These are phyloP conservation scores for Mesorhabditis belari DNA, from an alignment of 2,888 invertebrate genomes.

Conservation along the genomic window DNA sequence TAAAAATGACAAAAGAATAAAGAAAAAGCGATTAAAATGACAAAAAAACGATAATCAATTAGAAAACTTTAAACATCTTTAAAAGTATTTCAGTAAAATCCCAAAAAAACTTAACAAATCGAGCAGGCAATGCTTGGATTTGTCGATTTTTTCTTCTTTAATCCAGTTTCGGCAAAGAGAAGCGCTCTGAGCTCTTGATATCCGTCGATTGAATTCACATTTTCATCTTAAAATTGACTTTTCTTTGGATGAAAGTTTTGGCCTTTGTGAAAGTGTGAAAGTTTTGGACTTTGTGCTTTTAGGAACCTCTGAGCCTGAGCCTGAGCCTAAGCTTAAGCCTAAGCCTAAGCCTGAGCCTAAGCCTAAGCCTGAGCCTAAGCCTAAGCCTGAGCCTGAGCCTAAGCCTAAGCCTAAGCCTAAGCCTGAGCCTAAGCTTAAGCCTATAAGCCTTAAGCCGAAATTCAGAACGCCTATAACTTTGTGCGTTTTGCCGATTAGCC, in stretches of 20 bases:
- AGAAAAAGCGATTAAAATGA: not conserved
- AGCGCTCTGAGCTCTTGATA: constrained; percentile 36
- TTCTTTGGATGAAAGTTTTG: not conserved
- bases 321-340: not conserved
- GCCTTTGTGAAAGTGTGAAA: not conserved
- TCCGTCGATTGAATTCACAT: constrained; percentile 44
- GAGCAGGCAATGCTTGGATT: constrained; percentile 23
- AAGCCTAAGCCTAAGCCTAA: not conserved
- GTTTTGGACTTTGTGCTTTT: not conserved
- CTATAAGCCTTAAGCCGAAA: too few species aligned
- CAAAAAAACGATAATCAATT: not conserved
- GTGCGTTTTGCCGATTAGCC: too few species aligned
- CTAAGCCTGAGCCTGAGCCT: not conserved
- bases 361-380: not conserved
- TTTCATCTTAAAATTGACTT: constrained; percentile 33
- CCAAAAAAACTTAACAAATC: constrained; percentile 9
- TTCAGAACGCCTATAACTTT: too few species aligned
- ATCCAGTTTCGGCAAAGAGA: constrained; percentile 17
- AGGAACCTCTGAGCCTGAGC: not conserved
- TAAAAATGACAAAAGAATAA: not conserved
- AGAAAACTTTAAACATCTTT: not conserved
- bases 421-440: not conserved
- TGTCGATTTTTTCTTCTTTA: constrained; percentile 11
- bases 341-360: not conserved
- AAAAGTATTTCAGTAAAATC: not conserved